Conservation (phyloP, 2,797 vertebrate genomes). For the Silurus aristotelis region DNA sequence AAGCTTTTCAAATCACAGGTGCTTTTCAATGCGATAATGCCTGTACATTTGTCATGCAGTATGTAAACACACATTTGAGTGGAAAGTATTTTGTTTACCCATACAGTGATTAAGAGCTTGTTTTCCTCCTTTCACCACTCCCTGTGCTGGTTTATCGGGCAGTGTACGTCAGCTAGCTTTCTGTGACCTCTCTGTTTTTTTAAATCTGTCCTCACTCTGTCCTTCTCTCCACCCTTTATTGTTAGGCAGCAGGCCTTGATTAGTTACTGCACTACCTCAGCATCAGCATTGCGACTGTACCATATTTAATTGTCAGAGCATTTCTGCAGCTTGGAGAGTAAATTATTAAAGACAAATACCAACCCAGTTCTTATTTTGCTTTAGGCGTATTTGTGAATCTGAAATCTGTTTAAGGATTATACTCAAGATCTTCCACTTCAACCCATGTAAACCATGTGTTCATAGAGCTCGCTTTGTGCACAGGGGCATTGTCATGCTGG, state of each 20-base stretch:
- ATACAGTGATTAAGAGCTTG: constrained; percentile 16
- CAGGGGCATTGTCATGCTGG: no score
- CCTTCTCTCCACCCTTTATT: constrained; percentile 37
- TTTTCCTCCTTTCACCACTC: constrained; percentile 14
- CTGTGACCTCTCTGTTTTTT: constrained; percentile 34
- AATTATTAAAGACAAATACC: not conserved
- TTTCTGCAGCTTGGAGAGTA: not conserved
- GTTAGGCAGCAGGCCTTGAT: constrained; percentile 13
- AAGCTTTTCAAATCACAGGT: not conserved
- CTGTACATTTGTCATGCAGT: not conserved
- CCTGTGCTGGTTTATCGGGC: constrained; percentile 2
- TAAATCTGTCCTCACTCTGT: constrained; percentile 26
- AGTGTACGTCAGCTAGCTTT: constrained; percentile 25
- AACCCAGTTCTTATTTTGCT: no score
- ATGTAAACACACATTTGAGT: not conserved
- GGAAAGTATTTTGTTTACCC: constrained; percentile 25
- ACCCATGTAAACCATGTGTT: no score
- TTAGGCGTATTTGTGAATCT: not conserved
- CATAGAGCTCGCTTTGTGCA: no score
- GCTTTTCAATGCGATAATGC: not conserved
- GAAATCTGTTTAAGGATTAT: not conserved
- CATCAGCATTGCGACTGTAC: not conserved
- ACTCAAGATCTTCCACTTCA: no score
- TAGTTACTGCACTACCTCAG: constrained; percentile 48
- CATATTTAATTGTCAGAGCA: constrained; percentile 30